Conservation (phyloP, 2,888 invertebrate species). For the Tetheella fluctuosa region DNA sequence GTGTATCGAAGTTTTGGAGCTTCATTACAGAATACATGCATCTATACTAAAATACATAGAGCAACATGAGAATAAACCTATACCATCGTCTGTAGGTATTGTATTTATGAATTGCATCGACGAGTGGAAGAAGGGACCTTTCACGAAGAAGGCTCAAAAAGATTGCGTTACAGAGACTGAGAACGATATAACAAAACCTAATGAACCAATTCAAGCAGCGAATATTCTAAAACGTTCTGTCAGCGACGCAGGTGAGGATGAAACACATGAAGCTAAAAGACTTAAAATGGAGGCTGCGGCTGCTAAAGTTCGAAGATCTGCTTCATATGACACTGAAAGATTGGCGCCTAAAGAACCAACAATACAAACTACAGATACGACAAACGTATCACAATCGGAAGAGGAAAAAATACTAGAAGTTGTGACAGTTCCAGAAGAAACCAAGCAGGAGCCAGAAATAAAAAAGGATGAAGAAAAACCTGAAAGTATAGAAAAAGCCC, state of each 20-base stretch:
- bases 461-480: constrained; percentile 29
- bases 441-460: constrained; percentile 16
- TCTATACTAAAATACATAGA: constrained; percentile 95
- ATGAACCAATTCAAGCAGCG: constrained; percentile 67
- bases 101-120: constrained; percentile 85
- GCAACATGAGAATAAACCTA: constrained; percentile 88
- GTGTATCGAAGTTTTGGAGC: constrained; percentile 94
- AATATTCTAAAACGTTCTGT: constrained; percentile 78
- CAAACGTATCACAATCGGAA: constrained; percentile 20
- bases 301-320: constrained; percentile 74
- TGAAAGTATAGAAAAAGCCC: constrained; percentile 33
- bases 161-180: constrained; percentile 52
- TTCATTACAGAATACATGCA: constrained; percentile 93
- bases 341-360: constrained; percentile 47
- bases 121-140: constrained; percentile 75
- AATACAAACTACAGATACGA: constrained; percentile 32
- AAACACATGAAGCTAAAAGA: constrained; percentile 69
- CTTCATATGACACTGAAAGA: constrained; percentile 75
- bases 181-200: constrained; percentile 47
- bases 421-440: constrained; percentile 26
- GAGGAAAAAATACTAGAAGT: constrained; percentile 30
- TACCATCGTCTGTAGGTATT: constrained; percentile 84
- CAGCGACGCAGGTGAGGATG: constrained; percentile 77
- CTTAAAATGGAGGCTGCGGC: constrained; percentile 72
- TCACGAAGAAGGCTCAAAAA: constrained; percentile 65